Percentiles rank a stretch among this genome's conserved stretches.
Evolutionary conservation across 2,797 vertebrate species (phyloP).

Genomic region (Gallinago nigripennis): DNA sequence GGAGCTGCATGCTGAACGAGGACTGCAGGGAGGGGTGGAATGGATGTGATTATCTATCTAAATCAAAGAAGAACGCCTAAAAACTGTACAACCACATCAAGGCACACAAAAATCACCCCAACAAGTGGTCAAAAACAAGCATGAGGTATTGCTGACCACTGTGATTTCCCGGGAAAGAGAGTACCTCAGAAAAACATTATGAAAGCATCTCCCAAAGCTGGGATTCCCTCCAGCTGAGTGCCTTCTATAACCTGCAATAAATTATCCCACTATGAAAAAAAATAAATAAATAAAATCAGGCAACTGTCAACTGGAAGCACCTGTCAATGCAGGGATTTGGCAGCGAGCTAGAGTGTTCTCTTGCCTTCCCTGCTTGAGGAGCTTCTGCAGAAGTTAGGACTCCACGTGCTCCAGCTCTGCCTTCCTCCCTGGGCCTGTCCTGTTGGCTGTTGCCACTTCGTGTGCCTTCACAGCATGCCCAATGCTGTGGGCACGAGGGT

Average conservation of each 20-base stretch:
- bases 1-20: not conserved
- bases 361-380: not conserved
- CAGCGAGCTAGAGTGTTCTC: not conserved
- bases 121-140: not conserved
- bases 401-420: not conserved
- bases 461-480: accelerated
- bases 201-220: constrained; percentile 28
- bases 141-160: not conserved
- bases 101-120: not conserved
- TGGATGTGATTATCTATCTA: not conserved
- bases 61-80: not conserved
- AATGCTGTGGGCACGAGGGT: accelerated
- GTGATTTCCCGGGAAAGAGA: not conserved
- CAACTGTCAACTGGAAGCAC: not conserved
- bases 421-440: not conserved
- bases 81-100: not conserved
- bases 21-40: not conserved
- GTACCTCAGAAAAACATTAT: not conserved
- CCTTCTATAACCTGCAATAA: constrained; percentile 32
- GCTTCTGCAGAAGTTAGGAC: not conserved
- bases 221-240: constrained; percentile 32
- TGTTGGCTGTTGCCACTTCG: not conserved
- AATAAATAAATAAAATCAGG: not conserved
- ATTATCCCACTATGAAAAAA: not conserved
- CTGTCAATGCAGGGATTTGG: not conserved